phyloP scores from a whole-genome alignment of 2,797 vertebrate species.

The Limosa lapponica region DNA sequence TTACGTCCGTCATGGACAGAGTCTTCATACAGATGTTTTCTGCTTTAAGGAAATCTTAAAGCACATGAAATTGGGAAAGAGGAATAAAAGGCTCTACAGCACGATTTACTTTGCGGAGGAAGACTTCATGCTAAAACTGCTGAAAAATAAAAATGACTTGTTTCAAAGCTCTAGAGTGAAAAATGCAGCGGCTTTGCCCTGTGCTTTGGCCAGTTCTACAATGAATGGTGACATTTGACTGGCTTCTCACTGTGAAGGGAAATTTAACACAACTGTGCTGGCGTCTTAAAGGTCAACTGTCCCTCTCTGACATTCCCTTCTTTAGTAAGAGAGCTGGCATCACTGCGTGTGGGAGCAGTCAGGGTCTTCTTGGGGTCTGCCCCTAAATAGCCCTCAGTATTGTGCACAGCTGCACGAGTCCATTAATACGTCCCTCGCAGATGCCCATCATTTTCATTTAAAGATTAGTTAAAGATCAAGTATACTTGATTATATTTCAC shows the following conservation, averaged over 20 bases:
- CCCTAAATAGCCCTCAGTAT: neutral
- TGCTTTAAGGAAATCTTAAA: neutral
- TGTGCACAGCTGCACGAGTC: neutral
- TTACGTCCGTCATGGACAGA: neutral
- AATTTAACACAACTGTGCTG: conserved; percentile 50
- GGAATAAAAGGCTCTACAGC: neutral
- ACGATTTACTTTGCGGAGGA: neutral
- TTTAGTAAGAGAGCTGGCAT: neutral
- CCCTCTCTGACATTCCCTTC: neutral
- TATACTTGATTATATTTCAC: neutral
- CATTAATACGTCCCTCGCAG: neutral
- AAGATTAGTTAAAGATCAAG: neutral
- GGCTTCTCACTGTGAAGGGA: conserved; percentile 42
- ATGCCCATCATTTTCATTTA: neutral
- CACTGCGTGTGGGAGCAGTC: neutral
- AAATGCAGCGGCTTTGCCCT: conserved; percentile 11
- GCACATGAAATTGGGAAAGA: neutral
- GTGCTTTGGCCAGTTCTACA: conserved; percentile 17
- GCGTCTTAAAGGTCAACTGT: conserved; percentile 45
- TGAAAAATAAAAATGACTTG: neutral
- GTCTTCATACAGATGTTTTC: neutral
- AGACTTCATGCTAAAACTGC: neutral
- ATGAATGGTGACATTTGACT: conserved; percentile 70
- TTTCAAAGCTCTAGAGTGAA: conserved; percentile 19
- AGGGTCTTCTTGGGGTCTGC: neutral